A percentile compares a stretch with the other conserved stretches of the same genome.
phyloP scores from a whole-genome alignment of 2,113 vertebrate genomes.

The Bufo bufo region DNA sequence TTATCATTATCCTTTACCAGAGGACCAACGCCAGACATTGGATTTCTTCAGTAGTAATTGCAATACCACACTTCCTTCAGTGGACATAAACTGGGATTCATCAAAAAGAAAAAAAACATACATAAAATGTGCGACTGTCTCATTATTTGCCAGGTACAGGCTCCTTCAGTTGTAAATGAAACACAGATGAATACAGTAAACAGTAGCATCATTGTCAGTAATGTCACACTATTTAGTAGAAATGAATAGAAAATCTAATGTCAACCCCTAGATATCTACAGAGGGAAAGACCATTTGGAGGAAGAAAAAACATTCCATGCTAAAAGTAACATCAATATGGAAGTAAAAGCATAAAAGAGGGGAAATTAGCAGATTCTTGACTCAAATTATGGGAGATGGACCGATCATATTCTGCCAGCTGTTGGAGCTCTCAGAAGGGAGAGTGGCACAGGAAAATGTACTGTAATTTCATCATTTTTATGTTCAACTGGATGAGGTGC shows the following conservation, averaged over 20 bases:
- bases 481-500: constrained; percentile 5
- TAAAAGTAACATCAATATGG: background rate
- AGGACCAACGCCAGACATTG: background rate
- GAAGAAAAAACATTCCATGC: background rate
- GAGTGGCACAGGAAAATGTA: constrained; percentile 12
- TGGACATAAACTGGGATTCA: background rate
- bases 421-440: background rate
- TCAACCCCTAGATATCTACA: background rate
- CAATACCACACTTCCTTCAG: background rate
- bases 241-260: background rate
- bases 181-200: background rate
- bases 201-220: background rate
- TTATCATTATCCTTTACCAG: constrained; percentile 4
- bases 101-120: background rate
- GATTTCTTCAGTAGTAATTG: background rate
- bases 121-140: constrained; percentile 5
- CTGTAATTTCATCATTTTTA: constrained; percentile 1
- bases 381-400: background rate
- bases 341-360: background rate
- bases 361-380: background rate
- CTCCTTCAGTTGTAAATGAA: background rate
- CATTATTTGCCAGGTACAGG: constrained; percentile 5
- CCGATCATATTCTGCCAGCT: background rate
- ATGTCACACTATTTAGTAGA: background rate
- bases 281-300: background rate